Percentiles rank a stretch among this genome's conserved stretches.
Evolutionary conservation across 2,888 invertebrate genomes (phyloP).

Genomic region (Liopterus haemorrhoidalis): DNA sequence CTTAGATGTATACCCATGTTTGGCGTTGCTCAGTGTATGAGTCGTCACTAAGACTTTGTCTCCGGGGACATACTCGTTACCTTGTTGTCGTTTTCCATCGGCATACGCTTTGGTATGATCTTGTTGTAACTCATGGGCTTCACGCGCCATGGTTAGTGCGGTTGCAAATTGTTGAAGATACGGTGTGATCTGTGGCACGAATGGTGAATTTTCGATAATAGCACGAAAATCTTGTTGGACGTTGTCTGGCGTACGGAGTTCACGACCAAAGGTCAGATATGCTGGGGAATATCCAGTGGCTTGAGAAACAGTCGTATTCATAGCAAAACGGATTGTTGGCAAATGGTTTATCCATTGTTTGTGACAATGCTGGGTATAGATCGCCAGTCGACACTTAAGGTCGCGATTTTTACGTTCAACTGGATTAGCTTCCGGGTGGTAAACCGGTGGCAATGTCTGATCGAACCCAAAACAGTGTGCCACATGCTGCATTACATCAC

Average conservation of each 20-base stretch:
- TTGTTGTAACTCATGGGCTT: conserved; percentile 21
- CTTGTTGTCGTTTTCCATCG: conserved; percentile 23
- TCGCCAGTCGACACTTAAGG: conserved; percentile 31
- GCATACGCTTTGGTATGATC: conserved; percentile 21
- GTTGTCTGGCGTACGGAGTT: conserved; percentile 29
- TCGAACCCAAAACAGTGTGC: conserved; percentile 24
- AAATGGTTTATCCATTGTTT: conserved; percentile 29
- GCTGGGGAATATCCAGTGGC: conserved; percentile 31
- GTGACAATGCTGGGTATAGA: conserved; percentile 31
- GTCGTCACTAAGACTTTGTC: too few relatives aligned
- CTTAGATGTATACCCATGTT: too few relatives aligned
- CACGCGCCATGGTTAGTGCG: conserved; percentile 17
- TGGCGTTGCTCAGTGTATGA: too few relatives aligned
- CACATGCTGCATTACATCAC: conserved; percentile 37
- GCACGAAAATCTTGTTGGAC: conserved; percentile 21
- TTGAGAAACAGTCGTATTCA: conserved; percentile 27
- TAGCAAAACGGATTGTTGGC: conserved; percentile 30
- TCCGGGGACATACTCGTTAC: conserved; percentile 21
- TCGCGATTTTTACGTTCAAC: conserved; percentile 36
- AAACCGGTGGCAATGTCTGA: conserved; percentile 32
- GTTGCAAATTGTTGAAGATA: conserved; percentile 6
- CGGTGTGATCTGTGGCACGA: conserved; percentile 32
- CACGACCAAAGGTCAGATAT: conserved; percentile 33
- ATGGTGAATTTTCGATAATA: conserved; percentile 31
- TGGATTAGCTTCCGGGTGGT: conserved; percentile 39